Base-by-base conservation (phyloP, 2,888 invertebrate genomes). In the Stomorhina lunata region DNA sequence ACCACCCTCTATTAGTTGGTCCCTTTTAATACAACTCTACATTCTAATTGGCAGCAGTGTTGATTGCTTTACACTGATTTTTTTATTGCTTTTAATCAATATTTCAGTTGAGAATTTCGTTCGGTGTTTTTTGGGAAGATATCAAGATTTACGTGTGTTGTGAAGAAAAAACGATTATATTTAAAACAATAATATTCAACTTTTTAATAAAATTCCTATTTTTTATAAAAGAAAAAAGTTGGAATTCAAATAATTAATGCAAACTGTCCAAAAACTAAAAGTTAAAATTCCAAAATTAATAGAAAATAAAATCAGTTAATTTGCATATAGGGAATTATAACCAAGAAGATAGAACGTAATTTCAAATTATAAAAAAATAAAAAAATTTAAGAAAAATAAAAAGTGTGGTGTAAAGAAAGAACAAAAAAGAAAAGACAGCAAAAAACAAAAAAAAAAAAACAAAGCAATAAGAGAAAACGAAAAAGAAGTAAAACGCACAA, bases 181-280 rank as follows among this genome's bases (percentile, higher is more conserved):
- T 29, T 72, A 32, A 9, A 59, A 50, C 27, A 25, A 53, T 71
- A 77, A 53, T 50, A 48, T 45, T 59, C 12, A 29, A 1, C 6
- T 32, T 69, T 53, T 20, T 22, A 2, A 53, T 20, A 40, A 43
- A 37, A 57, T 75, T 69, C 73, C 63, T 63, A 57, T 73, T 82
- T 79, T 79, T 82, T 82, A 79, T 69, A 82, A 78, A 82, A 82
- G 81, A 82, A 73, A 82, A 82, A 79, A 63, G 81, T 61, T 68
- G 32, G 77, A 78, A 73, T 68, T 50, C 20, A 34, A 32, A 37
- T n/a, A 34, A 57, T 29, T 50, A 40, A 32, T 29, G 40, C 25
- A 32, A 45, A 29, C 9, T 32, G 7, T 34, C 4, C 17, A 48
- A 29, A 10, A 37, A 25, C 22, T n/a, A 22, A 6, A 10, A 1